Conservation (phyloP, 2,797 vertebrate species). For the Anguilla marmorata region DNA sequence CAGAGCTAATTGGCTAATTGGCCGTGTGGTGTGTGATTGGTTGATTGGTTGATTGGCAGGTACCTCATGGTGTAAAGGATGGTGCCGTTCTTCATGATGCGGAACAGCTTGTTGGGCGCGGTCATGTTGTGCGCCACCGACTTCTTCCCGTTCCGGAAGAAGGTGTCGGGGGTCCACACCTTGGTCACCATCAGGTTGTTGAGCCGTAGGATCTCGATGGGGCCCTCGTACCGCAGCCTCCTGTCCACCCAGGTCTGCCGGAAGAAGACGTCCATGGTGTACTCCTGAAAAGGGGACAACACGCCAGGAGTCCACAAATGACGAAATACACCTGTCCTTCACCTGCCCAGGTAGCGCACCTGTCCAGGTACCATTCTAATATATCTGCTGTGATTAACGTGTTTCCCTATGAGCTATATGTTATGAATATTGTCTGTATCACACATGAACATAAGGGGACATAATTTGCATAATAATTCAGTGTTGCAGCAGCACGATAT, state of each 20-base stretch:
- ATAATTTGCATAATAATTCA: too few species aligned
- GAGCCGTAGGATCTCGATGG: conserved; percentile 92
- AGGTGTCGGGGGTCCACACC: conserved; percentile 98
- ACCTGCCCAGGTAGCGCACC: background rate
- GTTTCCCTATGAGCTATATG: background rate
- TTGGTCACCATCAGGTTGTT: conserved; percentile 99
- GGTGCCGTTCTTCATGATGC: conserved; percentile 99
- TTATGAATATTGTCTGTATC: too few species aligned
- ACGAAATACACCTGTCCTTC: background rate
- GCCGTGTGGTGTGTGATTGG: background rate
- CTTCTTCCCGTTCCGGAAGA: conserved; percentile 97
- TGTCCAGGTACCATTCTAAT: background rate
- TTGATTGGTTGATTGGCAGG: background rate
- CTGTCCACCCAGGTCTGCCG: conserved; percentile 97
- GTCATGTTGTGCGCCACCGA: conserved; percentile 99
- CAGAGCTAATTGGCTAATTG: background rate
- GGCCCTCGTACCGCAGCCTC: conserved; percentile 89
- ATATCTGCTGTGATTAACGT: background rate
- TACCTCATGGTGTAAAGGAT: conserved; percentile 99
- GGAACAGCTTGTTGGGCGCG: conserved; percentile 95
- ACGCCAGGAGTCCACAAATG: background rate
- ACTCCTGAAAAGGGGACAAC: conserved; percentile 75
- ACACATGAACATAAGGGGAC: too few species aligned
- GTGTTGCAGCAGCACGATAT: too few species aligned
- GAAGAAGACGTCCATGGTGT: conserved; percentile 99